Evolutionary conservation across 2,888 invertebrate genomes (phyloP).

Genomic region (Volucella inflata): DNA sequence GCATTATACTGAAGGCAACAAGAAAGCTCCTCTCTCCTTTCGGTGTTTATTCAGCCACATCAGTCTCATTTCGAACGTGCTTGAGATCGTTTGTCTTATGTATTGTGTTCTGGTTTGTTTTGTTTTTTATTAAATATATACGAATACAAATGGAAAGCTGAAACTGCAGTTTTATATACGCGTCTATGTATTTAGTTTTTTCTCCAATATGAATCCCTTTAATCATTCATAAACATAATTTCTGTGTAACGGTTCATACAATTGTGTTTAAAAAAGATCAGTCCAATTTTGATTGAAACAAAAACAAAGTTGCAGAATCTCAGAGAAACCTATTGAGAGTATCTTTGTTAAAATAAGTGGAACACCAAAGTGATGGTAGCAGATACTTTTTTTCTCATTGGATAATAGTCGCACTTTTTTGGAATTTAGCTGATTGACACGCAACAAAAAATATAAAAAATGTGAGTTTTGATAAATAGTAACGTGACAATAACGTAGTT

Average conservation of each 20-base stretch:
- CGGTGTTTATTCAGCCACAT: constrained; percentile 56
- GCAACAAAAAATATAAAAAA: constrained; percentile 52
- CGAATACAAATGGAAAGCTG: constrained; percentile 1
- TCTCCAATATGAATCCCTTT: constrained; percentile 39
- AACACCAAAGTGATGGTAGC: constrained; percentile 51
- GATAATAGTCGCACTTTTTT: constrained; percentile 58
- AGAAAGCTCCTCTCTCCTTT: constrained; percentile 68
- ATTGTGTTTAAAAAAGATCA: constrained; percentile 26
- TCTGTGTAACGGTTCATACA: constrained; percentile 37
- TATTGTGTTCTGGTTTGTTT: background rate
- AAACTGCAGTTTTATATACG: constrained; percentile 23
- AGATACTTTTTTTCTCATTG: background rate
- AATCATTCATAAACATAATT: constrained; percentile 57
- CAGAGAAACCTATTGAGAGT: constrained; percentile 6
- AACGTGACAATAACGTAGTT: constrained; percentile 37
- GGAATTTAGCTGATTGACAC: constrained; percentile 56
- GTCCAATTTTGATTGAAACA: constrained; percentile 15
- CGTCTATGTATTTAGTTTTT: too few relatives aligned
- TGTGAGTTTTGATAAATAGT: constrained; percentile 51
- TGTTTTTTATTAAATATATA: constrained; percentile 2
- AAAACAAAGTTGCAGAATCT: constrained; percentile 11
- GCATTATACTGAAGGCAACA: constrained; percentile 40
- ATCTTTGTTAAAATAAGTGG: constrained; percentile 58
- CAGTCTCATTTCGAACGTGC: constrained; percentile 67
- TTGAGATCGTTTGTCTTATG: constrained; percentile 56